These are phyloP conservation scores for Troglohyphantes excavatus DNA, from an alignment of 2,888 invertebrate species.

Conservation along the genomic window DNA sequence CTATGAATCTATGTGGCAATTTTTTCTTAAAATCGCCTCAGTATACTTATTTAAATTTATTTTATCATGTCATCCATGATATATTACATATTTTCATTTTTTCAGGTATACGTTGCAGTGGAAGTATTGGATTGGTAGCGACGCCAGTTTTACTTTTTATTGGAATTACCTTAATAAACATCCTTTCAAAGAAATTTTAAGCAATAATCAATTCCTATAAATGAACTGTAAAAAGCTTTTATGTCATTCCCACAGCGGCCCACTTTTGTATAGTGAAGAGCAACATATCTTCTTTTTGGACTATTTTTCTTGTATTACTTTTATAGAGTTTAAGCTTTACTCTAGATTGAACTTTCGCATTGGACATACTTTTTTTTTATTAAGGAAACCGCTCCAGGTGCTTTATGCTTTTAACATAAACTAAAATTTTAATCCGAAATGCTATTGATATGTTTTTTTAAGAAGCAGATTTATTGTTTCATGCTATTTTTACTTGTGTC, in stretches of 20 bases:
- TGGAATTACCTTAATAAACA: conserved; percentile 6
- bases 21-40: no score
- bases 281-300: not conserved
- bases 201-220: not conserved
- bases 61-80: not conserved
- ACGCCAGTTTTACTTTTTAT: conserved; percentile 40
- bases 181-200: conserved; percentile 38
- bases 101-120: conserved; percentile 67
- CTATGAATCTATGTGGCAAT: no score
- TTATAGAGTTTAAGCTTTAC: no score
- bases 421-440: no score
- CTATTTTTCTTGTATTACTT: not conserved
- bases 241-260: not conserved
- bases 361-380: no score
- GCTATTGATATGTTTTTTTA: no score
- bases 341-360: no score
- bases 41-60: not conserved
- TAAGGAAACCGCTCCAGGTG: no score
- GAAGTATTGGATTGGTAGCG: conserved; percentile 35
- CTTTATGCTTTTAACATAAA: no score
- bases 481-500: not conserved
- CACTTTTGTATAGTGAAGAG: not conserved
- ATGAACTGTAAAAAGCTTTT: not conserved
- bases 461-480: no score
- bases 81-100: conserved; percentile 6